Conservation (phyloP, 37 sponge, comb jelly and placozoan genomes). For the Diacarnus erythraeanus region DNA sequence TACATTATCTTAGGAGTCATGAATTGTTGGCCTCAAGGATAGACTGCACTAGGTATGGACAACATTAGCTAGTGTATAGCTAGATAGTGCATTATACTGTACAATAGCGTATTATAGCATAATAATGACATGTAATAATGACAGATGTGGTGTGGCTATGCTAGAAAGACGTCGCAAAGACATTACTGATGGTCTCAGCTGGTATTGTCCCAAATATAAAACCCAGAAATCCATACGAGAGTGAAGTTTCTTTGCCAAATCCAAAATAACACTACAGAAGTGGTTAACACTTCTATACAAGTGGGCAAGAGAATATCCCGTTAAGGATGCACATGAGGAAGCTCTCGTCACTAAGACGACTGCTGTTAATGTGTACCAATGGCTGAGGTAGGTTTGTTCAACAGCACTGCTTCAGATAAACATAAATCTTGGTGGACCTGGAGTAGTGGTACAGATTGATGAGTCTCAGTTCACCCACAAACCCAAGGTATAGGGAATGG, state of each 20-base stretch:
- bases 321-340: slow-evolving; percentile 29
- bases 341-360: slow-evolving; percentile 27
- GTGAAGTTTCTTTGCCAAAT: slow-evolving; percentile 54
- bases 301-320: slow-evolving; percentile 53
- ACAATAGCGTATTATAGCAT: background rate
- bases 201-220: slow-evolving; percentile 47
- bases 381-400: slow-evolving; percentile 57
- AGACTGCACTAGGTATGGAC: background rate
- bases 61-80: too few relatives aligned
- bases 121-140: background rate
- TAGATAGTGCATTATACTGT: too few relatives aligned
- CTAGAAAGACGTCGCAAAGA: slow-evolving; percentile 14
- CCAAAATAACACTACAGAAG: slow-evolving; percentile 50
- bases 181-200: slow-evolving; percentile 33
- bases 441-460: slow-evolving; percentile 57
- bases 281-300: slow-evolving; percentile 53
- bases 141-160: slow-evolving; percentile 1
- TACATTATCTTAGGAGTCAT: too few relatives aligned
- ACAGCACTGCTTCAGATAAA: slow-evolving; percentile 31
- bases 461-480: slow-evolving; percentile 57
- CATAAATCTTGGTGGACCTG: too few relatives aligned
- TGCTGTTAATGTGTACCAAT: slow-evolving; percentile 56
- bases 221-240: slow-evolving; percentile 37
- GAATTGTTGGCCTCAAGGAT: background rate
- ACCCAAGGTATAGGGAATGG: slow-evolving; percentile 23